Conservation (phyloP, 1,140 invertebrate species). For the Diuraphis noxia region DNA sequence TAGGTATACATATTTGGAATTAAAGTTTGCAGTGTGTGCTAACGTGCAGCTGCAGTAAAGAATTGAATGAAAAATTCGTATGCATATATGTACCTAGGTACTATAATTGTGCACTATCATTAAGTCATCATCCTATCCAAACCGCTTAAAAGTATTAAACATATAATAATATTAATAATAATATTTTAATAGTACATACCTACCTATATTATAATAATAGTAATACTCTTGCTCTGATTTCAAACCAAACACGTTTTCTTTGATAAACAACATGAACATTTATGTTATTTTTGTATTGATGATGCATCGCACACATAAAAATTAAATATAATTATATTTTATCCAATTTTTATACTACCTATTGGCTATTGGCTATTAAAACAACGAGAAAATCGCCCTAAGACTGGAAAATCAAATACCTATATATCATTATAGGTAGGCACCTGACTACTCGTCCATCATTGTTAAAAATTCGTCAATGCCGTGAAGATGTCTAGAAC, state of each 20-base stretch:
- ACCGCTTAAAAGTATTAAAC: background rate
- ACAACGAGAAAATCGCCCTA: background rate
- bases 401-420: background rate
- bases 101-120: background rate
- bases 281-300: constrained; percentile 3
- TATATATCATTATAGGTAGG: background rate
- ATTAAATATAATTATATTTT: background rate
- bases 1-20: background rate
- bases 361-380: too few species aligned
- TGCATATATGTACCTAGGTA: background rate
- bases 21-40: background rate
- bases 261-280: background rate
- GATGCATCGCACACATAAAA: background rate
- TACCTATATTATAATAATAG: background rate
- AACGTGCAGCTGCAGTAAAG: background rate
- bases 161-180: background rate
- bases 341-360: background rate
- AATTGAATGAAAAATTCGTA: background rate
- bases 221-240: background rate
- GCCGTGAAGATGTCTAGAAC: background rate
- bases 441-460: background rate
- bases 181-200: background rate
- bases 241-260: background rate
- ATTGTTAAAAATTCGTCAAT: background rate
- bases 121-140: background rate